Evolutionary conservation across 1,140 invertebrate genomes (phyloP), one percentile per base, ranked within the genome.

Genomic region (Calliopsis andreniformis): DNA sequence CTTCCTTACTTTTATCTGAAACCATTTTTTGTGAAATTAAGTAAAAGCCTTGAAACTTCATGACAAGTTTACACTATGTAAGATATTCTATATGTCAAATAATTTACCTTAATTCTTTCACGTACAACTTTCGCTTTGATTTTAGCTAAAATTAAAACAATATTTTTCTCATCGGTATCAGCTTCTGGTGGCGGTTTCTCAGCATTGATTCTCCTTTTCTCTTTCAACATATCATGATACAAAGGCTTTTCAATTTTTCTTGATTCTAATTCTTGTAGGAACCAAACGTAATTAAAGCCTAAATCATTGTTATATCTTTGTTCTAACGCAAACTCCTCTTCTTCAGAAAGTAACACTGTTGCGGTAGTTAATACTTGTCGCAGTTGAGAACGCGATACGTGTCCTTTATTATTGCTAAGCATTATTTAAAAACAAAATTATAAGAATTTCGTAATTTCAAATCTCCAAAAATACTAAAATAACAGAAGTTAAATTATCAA

Each of bases 91-190:
- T 18, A 51, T 3, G 25, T 2, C 7, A 51, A 51, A 73, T 18
- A 20, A 39, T 49, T 88, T 47, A 95, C 93, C 10, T 93, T 91
- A 0, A 95, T 90, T 32, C 94, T 92, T 77, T 95, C 95, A 53
- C 94, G 92, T 2, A 95, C 93, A 28, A 95, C 93, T 91, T 95
- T 94, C n/a, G 94, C 93, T 87, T 95, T 96, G 72, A 95, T 94
- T 88, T 95, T 95, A 7, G 95, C 95, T 18, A 96, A 90, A 63
- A 96, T 94, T 66, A 93, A 89, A 49, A 95, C 93, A 55, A 96
- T 95, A 80, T 95, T 93, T 43, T 93, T 94, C 83, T 95, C 93
- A 14, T 87, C 80, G 28, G 86, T 73, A 8, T 76, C 80, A 2
- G 87, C 76, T 76, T 86, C 81, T 56, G 83, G 70, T 45, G 79